Evolutionary conservation across 2,797 vertebrate species (phyloP).

Genomic region (Urocyon cinereoargenteus): DNA sequence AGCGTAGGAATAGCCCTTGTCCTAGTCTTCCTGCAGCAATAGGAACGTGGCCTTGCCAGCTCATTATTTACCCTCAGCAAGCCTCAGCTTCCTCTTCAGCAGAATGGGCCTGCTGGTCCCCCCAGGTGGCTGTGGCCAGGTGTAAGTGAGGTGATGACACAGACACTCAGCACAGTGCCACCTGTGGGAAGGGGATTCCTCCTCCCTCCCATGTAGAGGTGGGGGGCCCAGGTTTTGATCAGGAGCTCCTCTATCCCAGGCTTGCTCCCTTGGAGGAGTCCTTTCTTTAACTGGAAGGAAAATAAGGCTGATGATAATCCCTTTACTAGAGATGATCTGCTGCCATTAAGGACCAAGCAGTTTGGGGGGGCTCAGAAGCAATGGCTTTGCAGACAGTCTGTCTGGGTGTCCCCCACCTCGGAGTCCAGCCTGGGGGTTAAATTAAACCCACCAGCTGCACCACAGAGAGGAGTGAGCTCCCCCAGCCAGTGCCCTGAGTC

Average conservation of each 20-base stretch:
- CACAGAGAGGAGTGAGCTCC: background rate
- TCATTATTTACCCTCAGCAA: background rate
- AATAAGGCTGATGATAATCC: background rate
- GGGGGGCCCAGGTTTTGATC: background rate
- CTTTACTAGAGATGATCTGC: background rate
- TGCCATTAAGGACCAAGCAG: background rate
- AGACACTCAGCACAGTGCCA: background rate
- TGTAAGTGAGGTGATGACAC: background rate
- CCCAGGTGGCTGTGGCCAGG: background rate
- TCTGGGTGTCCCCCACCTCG: rapidly evolving
- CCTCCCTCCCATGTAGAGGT: background rate
- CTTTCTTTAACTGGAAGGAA: background rate
- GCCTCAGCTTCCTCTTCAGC: background rate
- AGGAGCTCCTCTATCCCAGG: background rate
- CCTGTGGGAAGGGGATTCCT: background rate
- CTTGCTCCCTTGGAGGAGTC: background rate
- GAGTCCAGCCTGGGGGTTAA: background rate
- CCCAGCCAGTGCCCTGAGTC: rapidly evolving
- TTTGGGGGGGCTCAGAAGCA: background rate
- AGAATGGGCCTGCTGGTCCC: background rate
- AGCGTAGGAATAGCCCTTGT: background rate
- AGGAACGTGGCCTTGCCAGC: background rate
- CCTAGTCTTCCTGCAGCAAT: background rate
- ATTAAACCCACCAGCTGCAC: background rate
- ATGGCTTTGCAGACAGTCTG: background rate